phyloP scores from a whole-genome alignment of 2,113 vertebrate genomes.

The Balaeniceps rex region DNA sequence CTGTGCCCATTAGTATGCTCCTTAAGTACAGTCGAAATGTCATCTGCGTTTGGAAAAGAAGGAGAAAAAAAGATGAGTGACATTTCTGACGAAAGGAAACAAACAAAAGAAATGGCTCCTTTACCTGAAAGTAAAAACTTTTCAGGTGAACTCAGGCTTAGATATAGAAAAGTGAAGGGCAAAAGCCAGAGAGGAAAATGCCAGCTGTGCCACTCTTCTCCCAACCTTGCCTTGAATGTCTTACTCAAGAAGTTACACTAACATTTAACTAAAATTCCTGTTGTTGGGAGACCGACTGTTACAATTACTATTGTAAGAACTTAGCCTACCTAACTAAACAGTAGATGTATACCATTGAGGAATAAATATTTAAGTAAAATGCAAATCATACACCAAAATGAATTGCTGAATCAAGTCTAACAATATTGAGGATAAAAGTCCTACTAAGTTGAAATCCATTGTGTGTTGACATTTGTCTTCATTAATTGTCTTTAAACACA shows the following conservation, averaged over 20 bases:
- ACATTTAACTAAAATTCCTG: neutral
- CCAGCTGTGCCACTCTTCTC: neutral
- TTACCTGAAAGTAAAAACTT: neutral
- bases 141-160: neutral
- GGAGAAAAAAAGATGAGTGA: neutral
- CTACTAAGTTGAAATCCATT: neutral
- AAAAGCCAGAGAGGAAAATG: neutral
- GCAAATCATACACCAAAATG: neutral
- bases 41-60: neutral
- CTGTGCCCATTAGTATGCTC: neutral
- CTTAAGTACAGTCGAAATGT: neutral
- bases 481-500: neutral
- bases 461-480: rapidly evolving
- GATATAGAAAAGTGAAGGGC: neutral
- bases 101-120: neutral
- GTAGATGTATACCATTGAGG: neutral
- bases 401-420: neutral
- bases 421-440: neutral
- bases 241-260: neutral
- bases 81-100: neutral
- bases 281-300: neutral
- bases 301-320: neutral
- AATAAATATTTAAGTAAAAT: neutral
- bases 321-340: neutral
- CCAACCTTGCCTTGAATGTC: neutral